Conservation (phyloP, 2,888 invertebrate species). For the Cosmia pyralina region DNA sequence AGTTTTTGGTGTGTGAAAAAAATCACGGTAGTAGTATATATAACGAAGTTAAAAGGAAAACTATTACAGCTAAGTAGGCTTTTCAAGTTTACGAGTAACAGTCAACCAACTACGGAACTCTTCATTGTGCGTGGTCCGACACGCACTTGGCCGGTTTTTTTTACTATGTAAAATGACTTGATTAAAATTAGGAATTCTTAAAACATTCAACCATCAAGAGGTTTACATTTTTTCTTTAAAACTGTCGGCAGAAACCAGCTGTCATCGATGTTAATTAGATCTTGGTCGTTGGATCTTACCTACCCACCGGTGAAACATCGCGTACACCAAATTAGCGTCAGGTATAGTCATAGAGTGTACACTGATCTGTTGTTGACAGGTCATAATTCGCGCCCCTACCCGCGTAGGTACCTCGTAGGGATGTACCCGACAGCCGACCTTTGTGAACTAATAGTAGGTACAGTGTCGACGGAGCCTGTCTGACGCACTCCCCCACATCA, state of each 20-base stretch:
- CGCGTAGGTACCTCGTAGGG: constrained; percentile 44
- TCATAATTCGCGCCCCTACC: constrained; percentile 83
- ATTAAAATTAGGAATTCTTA: neutral
- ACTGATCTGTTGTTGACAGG: constrained; percentile 81
- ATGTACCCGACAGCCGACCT: constrained; percentile 83
- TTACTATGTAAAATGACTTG: neutral
- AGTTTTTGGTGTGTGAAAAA: too few relatives aligned
- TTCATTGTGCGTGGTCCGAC: too few relatives aligned
- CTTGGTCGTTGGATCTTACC: too few relatives aligned
- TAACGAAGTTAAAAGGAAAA: too few relatives aligned
- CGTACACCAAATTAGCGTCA: constrained; percentile 67
- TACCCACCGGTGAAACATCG: constrained; percentile 14
- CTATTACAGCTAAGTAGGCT: too few relatives aligned
- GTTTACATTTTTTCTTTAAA: neutral
- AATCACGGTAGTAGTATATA: too few relatives aligned
- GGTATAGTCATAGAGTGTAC: constrained; percentile 75
- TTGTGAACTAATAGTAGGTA: constrained; percentile 85
- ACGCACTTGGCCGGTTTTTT: too few relatives aligned
- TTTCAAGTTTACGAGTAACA: too few relatives aligned
- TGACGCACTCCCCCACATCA: constrained; percentile 75
- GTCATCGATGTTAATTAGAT: neutral
- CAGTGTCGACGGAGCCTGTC: constrained; percentile 78
- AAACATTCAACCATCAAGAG: neutral
- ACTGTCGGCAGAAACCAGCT: neutral
- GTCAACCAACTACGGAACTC: too few relatives aligned